These are phyloP conservation scores for Chamaea fasciata DNA, from an alignment of 2,113 vertebrate genomes.

Conservation along the genomic window DNA sequence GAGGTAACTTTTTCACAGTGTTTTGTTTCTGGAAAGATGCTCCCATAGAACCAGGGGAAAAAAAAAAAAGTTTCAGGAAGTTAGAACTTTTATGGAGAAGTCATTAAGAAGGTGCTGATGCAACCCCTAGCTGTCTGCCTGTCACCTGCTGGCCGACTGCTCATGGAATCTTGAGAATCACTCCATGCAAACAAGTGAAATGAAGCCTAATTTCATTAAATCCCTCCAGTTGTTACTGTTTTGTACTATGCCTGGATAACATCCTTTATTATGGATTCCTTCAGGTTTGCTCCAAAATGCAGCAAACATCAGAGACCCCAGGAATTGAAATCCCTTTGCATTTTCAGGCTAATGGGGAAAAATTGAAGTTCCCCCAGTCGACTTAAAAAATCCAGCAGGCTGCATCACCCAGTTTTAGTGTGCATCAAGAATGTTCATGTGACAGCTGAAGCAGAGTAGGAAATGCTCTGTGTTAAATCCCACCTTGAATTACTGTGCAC, in stretches of 20 bases:
- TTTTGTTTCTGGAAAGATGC: not conserved
- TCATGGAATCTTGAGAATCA: not conserved
- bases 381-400: not conserved
- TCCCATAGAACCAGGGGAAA: not conserved
- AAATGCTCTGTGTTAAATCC: not conserved
- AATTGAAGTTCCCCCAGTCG: not conserved
- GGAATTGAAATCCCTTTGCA: fast-evolving
- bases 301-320: not conserved
- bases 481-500: not conserved
- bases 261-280: not conserved
- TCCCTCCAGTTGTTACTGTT: not conserved
- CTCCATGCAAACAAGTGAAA: not conserved
- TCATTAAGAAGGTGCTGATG: not conserved
- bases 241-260: not conserved
- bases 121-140: not conserved
- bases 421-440: fast-evolving
- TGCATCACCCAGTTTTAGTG: not conserved
- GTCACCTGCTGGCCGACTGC: not conserved
- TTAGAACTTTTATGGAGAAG: not conserved
- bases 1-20: not conserved
- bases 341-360: not conserved
- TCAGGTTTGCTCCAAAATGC: not conserved
- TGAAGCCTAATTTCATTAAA: not conserved
- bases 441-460: not conserved
- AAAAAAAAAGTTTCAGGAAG: not conserved